Percentiles rank a stretch among this genome's conserved stretches.
These are phyloP conservation scores for Lepidurus apus DNA, from an alignment of 1,140 invertebrate species.

Conservation along the genomic window DNA sequence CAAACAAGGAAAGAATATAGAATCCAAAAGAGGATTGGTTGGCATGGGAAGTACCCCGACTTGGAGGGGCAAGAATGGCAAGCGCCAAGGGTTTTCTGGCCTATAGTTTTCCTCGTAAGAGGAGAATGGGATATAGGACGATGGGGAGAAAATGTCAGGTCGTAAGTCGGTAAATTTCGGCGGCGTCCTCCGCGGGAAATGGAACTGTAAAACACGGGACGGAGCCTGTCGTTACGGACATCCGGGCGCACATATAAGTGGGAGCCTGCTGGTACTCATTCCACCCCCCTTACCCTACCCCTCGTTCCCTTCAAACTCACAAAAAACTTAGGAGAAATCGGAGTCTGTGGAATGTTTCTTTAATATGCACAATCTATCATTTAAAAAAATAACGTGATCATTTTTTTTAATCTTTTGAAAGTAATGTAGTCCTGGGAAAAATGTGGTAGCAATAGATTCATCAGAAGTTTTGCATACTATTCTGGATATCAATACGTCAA, in stretches of 20 bases:
- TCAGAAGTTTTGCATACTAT: no score
- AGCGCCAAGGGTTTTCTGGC: not conserved
- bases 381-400: no score
- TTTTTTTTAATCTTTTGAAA: no score
- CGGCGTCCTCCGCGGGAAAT: constrained; percentile 12
- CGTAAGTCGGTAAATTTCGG: constrained; percentile 16
- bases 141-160: not conserved
- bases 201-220: constrained; percentile 21
- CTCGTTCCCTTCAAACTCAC: no score
- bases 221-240: constrained; percentile 17
- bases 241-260: not conserved
- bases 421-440: no score
- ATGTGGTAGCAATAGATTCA: no score
- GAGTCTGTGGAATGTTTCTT: no score
- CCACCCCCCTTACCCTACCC: not conserved
- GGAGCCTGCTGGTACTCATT: not conserved
- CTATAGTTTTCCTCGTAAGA: not conserved
- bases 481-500: no score
- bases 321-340: no score
- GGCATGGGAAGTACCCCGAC: not conserved
- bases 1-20: constrained; percentile 1
- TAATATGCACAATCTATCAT: no score
- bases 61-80: not conserved
- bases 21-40: constrained; percentile 8
- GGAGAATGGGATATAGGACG: not conserved